Evolutionary conservation across 2,113 vertebrate species (phyloP).

Genomic region (Elephas maximus): DNA sequence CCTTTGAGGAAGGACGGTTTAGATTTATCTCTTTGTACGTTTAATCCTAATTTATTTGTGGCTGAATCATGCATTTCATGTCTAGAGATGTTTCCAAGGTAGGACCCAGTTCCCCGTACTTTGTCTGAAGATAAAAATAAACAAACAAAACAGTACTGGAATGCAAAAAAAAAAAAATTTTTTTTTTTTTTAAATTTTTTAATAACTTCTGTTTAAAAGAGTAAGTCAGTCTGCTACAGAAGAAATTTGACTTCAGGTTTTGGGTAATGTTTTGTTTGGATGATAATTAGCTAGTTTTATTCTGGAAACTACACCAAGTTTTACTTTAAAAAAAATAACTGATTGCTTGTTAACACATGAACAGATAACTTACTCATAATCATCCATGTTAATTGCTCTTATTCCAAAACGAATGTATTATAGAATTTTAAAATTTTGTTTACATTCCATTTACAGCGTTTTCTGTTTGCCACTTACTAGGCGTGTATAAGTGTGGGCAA

Average conservation of each 20-base stretch:
- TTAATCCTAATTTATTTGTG: slow-evolving; percentile 51
- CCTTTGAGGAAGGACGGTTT: not conserved
- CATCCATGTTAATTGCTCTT: not conserved
- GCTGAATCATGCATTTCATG: not conserved
- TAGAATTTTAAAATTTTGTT: not conserved
- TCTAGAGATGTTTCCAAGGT: not conserved
- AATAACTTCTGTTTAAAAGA: not conserved
- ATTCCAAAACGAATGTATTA: slow-evolving; percentile 13
- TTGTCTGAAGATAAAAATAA: slow-evolving; percentile 25
- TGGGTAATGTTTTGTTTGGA: not conserved
- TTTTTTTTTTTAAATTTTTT: not conserved
- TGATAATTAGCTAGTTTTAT: slow-evolving; percentile 13
- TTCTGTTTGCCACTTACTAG: not conserved
- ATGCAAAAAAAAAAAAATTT: not conserved
- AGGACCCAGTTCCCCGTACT: not conserved
- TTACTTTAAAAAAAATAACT: slow-evolving; percentile 2
- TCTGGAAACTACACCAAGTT: not conserved
- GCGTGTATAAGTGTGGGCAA: not conserved
- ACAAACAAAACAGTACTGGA: not conserved
- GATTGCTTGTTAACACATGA: not conserved
- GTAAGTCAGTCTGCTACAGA: not conserved
- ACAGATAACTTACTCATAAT: slow-evolving; percentile 14
- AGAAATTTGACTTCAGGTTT: not conserved
- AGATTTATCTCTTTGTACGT: not conserved
- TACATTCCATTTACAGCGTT: not conserved